phyloP scores from a whole-genome alignment of 1,140 invertebrate species.

The Cheumatopsyche charites region DNA sequence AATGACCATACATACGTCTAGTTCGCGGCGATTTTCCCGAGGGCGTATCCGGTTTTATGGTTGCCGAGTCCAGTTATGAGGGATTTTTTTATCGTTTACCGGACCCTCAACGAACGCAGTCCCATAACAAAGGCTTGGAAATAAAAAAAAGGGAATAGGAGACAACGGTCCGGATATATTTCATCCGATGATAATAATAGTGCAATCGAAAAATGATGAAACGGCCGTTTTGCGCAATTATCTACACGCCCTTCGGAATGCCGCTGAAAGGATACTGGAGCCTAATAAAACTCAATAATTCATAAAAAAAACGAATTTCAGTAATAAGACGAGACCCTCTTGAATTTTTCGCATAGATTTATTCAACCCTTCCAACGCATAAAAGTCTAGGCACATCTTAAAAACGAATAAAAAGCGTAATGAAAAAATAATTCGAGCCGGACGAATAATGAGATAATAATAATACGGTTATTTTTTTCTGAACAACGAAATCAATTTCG shows the following conservation, averaged over 20 bases:
- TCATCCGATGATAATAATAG: constrained; percentile 36
- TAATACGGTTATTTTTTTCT: not conserved
- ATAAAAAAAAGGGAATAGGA: constrained; percentile 12
- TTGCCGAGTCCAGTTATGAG: constrained; percentile 19
- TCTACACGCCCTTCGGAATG: constrained; percentile 11
- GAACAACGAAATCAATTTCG: no score
- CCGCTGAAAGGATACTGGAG: constrained; percentile 8
- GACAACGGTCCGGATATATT: constrained; percentile 32
- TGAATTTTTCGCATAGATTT: no score
- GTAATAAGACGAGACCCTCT: not conserved
- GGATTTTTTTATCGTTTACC: constrained; percentile 32
- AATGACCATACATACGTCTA: constrained; percentile 1
- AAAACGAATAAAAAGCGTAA: not conserved
- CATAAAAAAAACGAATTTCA: constrained; percentile 9
- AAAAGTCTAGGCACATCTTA: no score
- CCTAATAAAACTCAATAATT: constrained; percentile 17
- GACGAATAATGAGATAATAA: constrained; percentile 6
- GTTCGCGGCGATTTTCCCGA: not conserved
- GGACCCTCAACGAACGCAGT: constrained; percentile 9
- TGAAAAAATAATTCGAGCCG: not conserved
- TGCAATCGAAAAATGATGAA: constrained; percentile 34
- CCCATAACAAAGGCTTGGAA: constrained; percentile 30
- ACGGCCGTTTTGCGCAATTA: constrained; percentile 24
- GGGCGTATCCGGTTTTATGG: constrained; percentile 31
- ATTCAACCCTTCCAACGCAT: no score